Evolutionary conservation across 2,113 vertebrate species (phyloP).

Genomic region (Cricetomys ansorgei): DNA sequence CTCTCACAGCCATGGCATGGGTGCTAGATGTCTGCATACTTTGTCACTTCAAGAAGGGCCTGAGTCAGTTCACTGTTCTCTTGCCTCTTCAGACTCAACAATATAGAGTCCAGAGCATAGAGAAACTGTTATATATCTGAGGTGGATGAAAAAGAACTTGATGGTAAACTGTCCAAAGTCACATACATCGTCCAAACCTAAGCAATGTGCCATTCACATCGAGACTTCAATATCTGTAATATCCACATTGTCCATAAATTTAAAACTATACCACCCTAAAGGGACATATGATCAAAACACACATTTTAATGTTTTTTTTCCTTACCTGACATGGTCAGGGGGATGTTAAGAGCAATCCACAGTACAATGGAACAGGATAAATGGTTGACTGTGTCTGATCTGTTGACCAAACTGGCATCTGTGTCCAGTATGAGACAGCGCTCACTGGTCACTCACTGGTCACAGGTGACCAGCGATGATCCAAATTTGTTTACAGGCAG

Average conservation of each 20-base stretch:
- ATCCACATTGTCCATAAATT: no score
- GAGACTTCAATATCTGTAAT: background rate
- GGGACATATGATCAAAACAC: background rate
- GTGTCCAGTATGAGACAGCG: slow-evolving; percentile 17
- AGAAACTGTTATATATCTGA: background rate
- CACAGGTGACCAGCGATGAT: background rate
- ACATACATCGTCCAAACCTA: background rate
- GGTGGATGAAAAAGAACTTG: background rate
- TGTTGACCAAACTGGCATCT: background rate
- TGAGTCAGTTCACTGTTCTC: background rate
- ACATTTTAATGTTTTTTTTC: background rate
- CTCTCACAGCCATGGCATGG: background rate
- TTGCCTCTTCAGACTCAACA: background rate
- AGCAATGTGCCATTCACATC: background rate
- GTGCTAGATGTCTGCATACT: background rate
- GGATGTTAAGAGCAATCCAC: no score
- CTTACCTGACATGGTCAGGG: slow-evolving; percentile 70
- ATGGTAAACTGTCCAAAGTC: background rate
- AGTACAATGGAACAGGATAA: background rate
- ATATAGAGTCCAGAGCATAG: background rate
- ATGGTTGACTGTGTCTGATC: background rate
- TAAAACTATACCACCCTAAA: no score
- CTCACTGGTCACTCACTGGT: background rate
- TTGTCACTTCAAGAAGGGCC: background rate
- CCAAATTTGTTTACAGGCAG: background rate